A percentile compares a stretch with the other conserved stretches of the same genome.
Evolutionary conservation across 2,113 vertebrate species (phyloP).

Genomic region (Ardeotis arabs): DNA sequence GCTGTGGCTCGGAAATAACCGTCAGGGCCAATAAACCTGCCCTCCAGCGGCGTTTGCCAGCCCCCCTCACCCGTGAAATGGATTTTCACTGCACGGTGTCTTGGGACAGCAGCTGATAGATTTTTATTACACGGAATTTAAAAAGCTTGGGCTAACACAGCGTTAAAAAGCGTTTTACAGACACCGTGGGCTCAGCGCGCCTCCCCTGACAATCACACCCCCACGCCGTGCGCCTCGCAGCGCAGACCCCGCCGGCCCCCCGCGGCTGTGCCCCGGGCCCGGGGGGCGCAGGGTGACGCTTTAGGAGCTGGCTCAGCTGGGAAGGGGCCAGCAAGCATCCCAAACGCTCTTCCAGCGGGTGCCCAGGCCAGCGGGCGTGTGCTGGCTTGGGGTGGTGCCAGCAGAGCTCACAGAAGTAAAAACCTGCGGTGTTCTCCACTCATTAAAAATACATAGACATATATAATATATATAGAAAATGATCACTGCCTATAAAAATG

Average conservation of each 20-base stretch:
- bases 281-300: too few relatives aligned
- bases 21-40: neutral
- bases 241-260: too few relatives aligned
- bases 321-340: too few relatives aligned
- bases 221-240: too few relatives aligned
- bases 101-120: neutral
- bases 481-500: slow-evolving; percentile 40
- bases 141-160: neutral
- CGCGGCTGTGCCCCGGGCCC: too few relatives aligned
- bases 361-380: too few relatives aligned
- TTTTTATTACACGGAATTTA: slow-evolving; percentile 44
- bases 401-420: neutral
- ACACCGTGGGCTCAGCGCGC: accelerated
- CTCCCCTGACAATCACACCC: neutral
- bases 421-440: neutral
- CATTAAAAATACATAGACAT: neutral
- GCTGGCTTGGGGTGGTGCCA: neutral
- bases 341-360: accelerated
- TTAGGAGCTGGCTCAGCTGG: too few relatives aligned
- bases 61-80: accelerated
- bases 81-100: accelerated
- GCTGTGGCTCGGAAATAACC: too few relatives aligned
- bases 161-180: neutral
- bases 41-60: too few relatives aligned
- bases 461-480: neutral